These are phyloP conservation scores for Caerostris extrusa DNA, from an alignment of 1,140 invertebrate species.

Conservation along the genomic window DNA sequence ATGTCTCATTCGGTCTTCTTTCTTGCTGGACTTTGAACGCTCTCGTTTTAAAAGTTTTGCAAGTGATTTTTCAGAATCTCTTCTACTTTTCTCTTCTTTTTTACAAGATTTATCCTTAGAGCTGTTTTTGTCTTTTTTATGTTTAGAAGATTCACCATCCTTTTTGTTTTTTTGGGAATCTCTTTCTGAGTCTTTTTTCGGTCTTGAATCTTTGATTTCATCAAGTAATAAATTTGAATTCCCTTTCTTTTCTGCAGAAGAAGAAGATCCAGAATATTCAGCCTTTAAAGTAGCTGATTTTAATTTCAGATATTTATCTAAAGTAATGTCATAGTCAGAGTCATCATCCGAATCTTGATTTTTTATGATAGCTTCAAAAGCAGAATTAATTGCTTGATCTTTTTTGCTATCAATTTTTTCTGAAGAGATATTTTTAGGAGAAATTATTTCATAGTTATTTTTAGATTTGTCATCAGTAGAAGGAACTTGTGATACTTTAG, in stretches of 20 bases:
- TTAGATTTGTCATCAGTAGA: neutral
- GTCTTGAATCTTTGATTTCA: slow-evolving; percentile 31
- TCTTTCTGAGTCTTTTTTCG: slow-evolving; percentile 59
- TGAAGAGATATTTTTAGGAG: slow-evolving; percentile 74
- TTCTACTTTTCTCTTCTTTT: slow-evolving; percentile 62
- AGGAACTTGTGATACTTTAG: slow-evolving; percentile 69
- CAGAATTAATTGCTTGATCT: neutral
- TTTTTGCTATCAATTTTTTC: slow-evolving; percentile 35
- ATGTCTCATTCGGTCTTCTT: slow-evolving; percentile 60
- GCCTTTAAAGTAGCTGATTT: neutral
- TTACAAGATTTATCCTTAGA: slow-evolving; percentile 61
- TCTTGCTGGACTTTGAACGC: slow-evolving; percentile 23
- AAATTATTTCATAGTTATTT: neutral
- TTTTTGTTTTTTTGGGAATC: slow-evolving; percentile 62
- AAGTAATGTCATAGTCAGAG: slow-evolving; percentile 63
- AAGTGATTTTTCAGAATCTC: slow-evolving; percentile 70
- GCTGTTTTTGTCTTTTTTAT: slow-evolving; percentile 67
- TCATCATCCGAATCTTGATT: slow-evolving; percentile 65
- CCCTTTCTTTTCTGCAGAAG: neutral
- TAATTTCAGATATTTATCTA: slow-evolving; percentile 57
- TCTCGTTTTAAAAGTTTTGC: slow-evolving; percentile 72
- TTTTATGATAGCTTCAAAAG: neutral
- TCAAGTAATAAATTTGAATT: neutral
- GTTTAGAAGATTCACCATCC: slow-evolving; percentile 63
- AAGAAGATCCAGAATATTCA: neutral